phyloP scores from a whole-genome alignment of 1,140 invertebrate species.

The Lepidurus apus region DNA sequence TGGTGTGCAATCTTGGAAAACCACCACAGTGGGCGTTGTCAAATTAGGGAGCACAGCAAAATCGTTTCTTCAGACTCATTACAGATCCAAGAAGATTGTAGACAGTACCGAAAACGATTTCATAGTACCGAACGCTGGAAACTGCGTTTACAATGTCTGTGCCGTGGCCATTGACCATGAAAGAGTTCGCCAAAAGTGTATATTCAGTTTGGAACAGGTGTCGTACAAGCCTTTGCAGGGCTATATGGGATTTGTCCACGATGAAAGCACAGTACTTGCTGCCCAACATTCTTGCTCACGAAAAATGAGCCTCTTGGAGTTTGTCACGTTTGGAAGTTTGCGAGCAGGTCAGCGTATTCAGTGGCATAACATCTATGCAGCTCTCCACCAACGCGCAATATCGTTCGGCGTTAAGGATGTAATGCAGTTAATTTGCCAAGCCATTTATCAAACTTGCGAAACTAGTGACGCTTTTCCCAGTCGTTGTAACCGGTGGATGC shows the following conservation, averaged over 20 bases:
- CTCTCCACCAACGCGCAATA: constrained; percentile 23
- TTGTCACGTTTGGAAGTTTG: constrained; percentile 33
- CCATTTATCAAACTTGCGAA: constrained; percentile 33
- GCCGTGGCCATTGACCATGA: background rate
- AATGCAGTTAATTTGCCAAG: constrained; percentile 33
- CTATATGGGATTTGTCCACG: background rate
- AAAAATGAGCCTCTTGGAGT: constrained; percentile 15
- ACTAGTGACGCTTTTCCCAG: background rate
- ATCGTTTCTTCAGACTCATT: background rate
- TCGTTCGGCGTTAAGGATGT: constrained; percentile 33
- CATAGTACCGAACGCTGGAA: background rate
- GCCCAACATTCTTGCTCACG: background rate
- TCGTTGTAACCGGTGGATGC: background rate
- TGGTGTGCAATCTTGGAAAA: background rate
- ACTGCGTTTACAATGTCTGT: background rate
- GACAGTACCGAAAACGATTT: background rate
- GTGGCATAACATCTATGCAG: constrained; percentile 33
- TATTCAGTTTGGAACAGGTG: background rate
- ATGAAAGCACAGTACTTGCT: background rate
- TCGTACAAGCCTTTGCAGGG: background rate
- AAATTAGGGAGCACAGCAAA: background rate
- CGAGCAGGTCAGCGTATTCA: constrained; percentile 35
- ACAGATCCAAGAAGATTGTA: background rate
- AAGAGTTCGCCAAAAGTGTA: background rate
- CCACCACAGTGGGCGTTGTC: background rate